Evolutionary conservation across 2,797 vertebrate genomes (phyloP), one percentile per base, ranked within the genome.

Genomic region (Peromyscus attwateri): DNA sequence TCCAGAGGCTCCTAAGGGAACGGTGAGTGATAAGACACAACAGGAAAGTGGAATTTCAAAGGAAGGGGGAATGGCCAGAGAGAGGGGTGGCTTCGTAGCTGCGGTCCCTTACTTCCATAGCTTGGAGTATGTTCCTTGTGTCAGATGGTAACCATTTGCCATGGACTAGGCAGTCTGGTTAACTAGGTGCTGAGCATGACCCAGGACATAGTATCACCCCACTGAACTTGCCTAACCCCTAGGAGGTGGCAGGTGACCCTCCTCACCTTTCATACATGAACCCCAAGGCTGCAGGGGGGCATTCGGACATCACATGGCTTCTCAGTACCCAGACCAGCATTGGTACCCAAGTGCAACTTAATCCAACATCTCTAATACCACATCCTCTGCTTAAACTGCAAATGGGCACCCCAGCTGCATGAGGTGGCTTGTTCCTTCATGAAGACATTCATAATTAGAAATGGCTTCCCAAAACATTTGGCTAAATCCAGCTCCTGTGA

Each of bases 371-470:
- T 40, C 34, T 4, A 6, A 21, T 64, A 40, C 23, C 12, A 57
- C 64, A 21, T 6, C 19, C 43, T 37, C 19, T 7, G 1, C 66
- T 60, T 55, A 49, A 71, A 85, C 31, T 37, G 60, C 31, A 27
- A n/a, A 87, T 27, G 17, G 8, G 1, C 16, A 0, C 27, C 52
- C 60, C 29, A n/a, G 66, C 71, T 52, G 21, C 52, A 1, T 1
- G 25, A 17, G 34, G 57, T 23, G 21, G 19, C 16, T 37, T 29
- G 14, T 64, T 77, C 88, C 77, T 82, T 60, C 49, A 46, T 40
- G 2, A 94, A 85, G 87, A 70, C 31, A 12, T 16, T 88, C 81
- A 16, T 25, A 60, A 70, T 85, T 68, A 81, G 71, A 95, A 97
- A 66, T 21, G 52, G 46, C 87, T 89, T 95, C 87, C 79, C 84